These are phyloP conservation scores for Gambusia affinis DNA, from an alignment of 2,113 vertebrate species.

Conservation along the genomic window DNA sequence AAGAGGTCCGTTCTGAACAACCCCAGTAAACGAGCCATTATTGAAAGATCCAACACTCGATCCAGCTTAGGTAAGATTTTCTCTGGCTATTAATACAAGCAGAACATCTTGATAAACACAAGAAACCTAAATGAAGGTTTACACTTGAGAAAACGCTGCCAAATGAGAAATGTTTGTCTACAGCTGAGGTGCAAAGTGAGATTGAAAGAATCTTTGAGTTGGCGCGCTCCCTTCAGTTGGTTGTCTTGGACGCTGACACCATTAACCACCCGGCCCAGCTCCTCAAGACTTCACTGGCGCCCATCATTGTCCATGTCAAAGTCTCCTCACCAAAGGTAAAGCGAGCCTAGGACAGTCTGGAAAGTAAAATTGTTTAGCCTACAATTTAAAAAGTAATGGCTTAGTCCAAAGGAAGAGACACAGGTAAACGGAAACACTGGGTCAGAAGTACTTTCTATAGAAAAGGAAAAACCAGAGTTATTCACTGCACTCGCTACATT, in stretches of 20 bases:
- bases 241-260: conserved; percentile 94
- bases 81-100: not conserved
- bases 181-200: conserved; percentile 96
- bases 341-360: no score
- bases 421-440: no score
- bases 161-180: not conserved
- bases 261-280: conserved; percentile 97
- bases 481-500: no score
- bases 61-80: conserved; percentile 90
- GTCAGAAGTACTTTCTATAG: no score
- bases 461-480: no score
- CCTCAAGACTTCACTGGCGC: conserved; percentile 93
- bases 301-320: conserved; percentile 97
- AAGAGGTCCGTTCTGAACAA: conserved; percentile 97
- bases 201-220: conserved; percentile 97
- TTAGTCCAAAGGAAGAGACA: no score
- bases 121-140: not conserved
- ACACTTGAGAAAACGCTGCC: not conserved
- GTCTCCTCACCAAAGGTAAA: conserved; percentile 94
- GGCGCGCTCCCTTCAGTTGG: conserved; percentile 93
- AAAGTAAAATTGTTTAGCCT: no score
- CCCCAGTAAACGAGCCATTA: conserved; percentile 95
- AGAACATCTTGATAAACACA: not conserved
- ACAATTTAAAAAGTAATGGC: no score
- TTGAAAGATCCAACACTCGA: conserved; percentile 94